Conservation (phyloP, 2,113 vertebrate species). For the Laterallus jamaicensis region DNA sequence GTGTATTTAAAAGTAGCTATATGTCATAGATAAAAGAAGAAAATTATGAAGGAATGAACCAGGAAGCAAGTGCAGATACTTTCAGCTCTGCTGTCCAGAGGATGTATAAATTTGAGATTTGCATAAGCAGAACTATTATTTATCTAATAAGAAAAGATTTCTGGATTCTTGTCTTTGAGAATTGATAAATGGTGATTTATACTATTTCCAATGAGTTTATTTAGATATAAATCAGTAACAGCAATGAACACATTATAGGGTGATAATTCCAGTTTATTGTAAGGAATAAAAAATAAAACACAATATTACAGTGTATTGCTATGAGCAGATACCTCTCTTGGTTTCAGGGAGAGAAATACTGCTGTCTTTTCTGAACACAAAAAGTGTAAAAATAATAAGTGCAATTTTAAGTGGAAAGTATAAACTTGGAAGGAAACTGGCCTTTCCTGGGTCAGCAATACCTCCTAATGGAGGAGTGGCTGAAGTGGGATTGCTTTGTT, state of each 20-base stretch:
- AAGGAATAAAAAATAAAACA: background rate
- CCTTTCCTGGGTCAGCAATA: background rate
- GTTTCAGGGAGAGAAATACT: too few relatives aligned
- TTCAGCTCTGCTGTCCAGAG: background rate
- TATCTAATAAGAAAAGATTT: background rate
- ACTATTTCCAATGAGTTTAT: too few relatives aligned
- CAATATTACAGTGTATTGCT: background rate
- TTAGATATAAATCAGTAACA: background rate
- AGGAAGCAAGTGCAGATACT: background rate
- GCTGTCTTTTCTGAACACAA: background rate
- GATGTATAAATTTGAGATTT: background rate
- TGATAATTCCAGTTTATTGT: background rate
- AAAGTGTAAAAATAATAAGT: background rate
- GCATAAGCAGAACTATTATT: background rate
- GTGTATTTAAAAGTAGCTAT: slow-evolving; percentile 30
- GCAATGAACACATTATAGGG: background rate
- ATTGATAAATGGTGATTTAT: too few relatives aligned
- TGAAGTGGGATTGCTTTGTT: background rate
- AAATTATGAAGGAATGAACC: background rate
- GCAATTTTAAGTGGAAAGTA: background rate
- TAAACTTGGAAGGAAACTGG: background rate
- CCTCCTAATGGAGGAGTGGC: background rate
- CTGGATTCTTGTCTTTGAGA: background rate
- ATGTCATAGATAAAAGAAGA: slow-evolving; percentile 35
- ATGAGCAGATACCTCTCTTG: background rate